Percentiles rank a stretch among this genome's conserved stretches.
phyloP scores from a whole-genome alignment of 2,113 vertebrate genomes.

The Malurus melanocephalus region DNA sequence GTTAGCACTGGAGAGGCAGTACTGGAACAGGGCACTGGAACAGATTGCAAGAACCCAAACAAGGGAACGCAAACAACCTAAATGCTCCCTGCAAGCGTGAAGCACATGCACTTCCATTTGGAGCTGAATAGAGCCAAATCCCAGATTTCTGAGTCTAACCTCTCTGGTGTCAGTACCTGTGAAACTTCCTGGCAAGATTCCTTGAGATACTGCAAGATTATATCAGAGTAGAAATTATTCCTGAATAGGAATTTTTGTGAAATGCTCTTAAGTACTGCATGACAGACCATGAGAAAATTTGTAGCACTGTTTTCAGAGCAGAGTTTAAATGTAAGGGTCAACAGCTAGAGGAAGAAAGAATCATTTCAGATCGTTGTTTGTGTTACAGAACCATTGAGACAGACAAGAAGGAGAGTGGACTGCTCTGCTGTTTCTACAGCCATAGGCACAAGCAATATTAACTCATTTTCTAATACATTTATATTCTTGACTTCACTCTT shows the following conservation, averaged over 20 bases:
- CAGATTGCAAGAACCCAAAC: neutral
- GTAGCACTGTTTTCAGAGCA: neutral
- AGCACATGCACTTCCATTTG: neutral
- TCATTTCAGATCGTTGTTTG: neutral
- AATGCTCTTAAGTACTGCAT: neutral
- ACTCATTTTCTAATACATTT: neutral
- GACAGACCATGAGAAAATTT: neutral
- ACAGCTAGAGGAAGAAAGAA: neutral
- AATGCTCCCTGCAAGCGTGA: neutral
- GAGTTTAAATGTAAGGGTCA: neutral
- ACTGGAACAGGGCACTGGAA: neutral
- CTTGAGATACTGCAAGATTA: neutral
- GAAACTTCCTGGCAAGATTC: constrained; percentile 10
- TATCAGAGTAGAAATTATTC: neutral
- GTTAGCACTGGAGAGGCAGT: neutral
- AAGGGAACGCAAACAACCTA: neutral
- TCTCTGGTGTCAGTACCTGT: neutral
- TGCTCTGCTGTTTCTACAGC: neutral
- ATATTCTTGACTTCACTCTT: neutral
- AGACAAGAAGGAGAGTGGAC: neutral
- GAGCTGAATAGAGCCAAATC: neutral
- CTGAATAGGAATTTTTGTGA: neutral
- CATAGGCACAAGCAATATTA: neutral
- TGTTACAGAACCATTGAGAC: neutral
- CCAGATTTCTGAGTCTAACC: neutral